A percentile compares a stretch with the other conserved stretches of the same genome.
Evolutionary conservation across 2,113 vertebrate species (phyloP).

Genomic region (Capreolus pygargus): DNA sequence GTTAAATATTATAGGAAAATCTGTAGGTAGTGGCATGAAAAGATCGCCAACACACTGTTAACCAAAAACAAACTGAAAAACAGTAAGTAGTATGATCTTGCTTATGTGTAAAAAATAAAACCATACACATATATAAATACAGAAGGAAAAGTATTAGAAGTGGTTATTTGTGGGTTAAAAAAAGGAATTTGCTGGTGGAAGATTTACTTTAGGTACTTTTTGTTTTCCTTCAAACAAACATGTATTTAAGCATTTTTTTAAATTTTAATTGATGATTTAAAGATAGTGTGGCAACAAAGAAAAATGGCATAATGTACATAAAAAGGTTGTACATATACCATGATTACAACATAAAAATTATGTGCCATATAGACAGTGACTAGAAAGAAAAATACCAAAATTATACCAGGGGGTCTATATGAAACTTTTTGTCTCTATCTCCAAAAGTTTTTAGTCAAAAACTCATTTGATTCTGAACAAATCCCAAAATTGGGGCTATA

Average conservation of each 20-base stretch:
- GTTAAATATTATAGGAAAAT: constrained; percentile 44
- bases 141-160: background rate
- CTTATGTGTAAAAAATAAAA: background rate
- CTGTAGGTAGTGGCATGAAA: background rate
- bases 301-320: background rate
- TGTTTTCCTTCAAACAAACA: background rate
- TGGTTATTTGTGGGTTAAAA: background rate
- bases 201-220: background rate
- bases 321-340: background rate
- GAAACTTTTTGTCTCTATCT: background rate
- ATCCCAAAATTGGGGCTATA: background rate
- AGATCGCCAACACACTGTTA: background rate
- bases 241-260: background rate
- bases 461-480: constrained; percentile 18
- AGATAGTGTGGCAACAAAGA: background rate
- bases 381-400: background rate
- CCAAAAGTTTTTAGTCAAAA: constrained; percentile 5
- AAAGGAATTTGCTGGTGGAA: background rate
- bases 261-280: constrained; percentile 18
- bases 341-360: background rate
- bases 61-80: background rate
- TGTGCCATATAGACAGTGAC: background rate
- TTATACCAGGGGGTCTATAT: background rate
- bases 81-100: background rate
- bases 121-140: background rate